These are phyloP conservation scores for Tromatobia lineatoria DNA, from an alignment of 2,888 invertebrate genomes.

Conservation along the genomic window DNA sequence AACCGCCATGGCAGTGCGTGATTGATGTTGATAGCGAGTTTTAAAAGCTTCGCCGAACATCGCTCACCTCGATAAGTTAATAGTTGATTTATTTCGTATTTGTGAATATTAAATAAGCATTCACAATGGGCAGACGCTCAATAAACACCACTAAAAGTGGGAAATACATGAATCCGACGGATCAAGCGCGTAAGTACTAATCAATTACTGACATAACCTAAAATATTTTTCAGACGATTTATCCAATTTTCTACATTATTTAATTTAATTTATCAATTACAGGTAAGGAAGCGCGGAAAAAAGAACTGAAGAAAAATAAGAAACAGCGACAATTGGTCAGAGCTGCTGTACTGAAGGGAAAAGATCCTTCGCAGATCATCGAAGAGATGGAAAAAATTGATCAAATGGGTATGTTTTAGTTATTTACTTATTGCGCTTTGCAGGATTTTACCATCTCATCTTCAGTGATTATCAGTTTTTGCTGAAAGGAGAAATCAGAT, in stretches of 20 bases:
- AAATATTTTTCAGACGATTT: conserved; percentile 37
- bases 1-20: background rate
- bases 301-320: conserved; percentile 99
- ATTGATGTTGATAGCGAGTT: conserved; percentile 8
- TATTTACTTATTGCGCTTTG: conserved; percentile 14
- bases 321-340: conserved; percentile 98
- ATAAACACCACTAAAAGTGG: conserved; percentile 99
- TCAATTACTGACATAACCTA: conserved; percentile 68
- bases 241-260: background rate
- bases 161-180: conserved; percentile 99
- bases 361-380: conserved; percentile 97
- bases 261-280: conserved; percentile 53
- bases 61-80: background rate
- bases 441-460: background rate
- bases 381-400: conserved; percentile 99
- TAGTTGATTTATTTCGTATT: conserved; percentile 11
- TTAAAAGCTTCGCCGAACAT: background rate
- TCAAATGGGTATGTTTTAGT: conserved; percentile 94
- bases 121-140: conserved; percentile 96
- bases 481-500: background rate
- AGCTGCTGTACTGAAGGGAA: conserved; percentile 98
- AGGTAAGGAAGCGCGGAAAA: conserved; percentile 99
- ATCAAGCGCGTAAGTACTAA: conserved; percentile 96
- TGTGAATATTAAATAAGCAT: background rate
- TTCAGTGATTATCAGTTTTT: background rate